Evolutionary conservation across 2,113 vertebrate genomes (phyloP).

Genomic region (Mus spicilegus): DNA sequence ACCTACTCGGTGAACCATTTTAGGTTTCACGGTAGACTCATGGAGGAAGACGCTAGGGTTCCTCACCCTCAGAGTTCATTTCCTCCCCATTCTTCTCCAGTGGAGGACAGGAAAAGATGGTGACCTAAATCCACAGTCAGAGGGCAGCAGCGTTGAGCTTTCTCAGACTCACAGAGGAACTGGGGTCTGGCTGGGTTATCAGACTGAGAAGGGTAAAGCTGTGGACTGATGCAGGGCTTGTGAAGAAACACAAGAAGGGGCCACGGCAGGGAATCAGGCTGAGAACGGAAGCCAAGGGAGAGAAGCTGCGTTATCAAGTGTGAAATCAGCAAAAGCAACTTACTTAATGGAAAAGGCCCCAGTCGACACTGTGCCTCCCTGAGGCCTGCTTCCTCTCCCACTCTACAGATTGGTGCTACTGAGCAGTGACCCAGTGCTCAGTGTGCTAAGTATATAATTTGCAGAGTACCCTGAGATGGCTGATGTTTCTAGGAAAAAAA

Average conservation of each 20-base stretch:
- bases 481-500: constrained; percentile 78
- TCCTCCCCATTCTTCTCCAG: constrained; percentile 59
- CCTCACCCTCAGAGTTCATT: constrained; percentile 30
- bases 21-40: background rate
- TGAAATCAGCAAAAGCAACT: constrained; percentile 55
- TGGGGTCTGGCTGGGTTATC: background rate
- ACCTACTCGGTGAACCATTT: background rate
- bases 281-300: constrained; percentile 22
- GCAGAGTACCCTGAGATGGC: constrained; percentile 22
- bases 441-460: constrained; percentile 43
- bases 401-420: background rate
- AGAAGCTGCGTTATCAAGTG: constrained; percentile 42
- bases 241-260: constrained; percentile 10
- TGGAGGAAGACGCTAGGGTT: constrained; percentile 2
- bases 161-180: constrained; percentile 51
- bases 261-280: constrained; percentile 31
- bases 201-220: background rate
- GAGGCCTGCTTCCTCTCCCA: background rate
- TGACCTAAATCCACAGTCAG: constrained; percentile 51
- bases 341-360: constrained; percentile 29
- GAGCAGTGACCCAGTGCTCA: constrained; percentile 59
- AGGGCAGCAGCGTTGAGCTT: constrained; percentile 61
- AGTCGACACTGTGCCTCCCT: background rate
- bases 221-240: background rate
- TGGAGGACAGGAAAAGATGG: constrained; percentile 2